Evolutionary conservation across 2,888 invertebrate species (phyloP), one percentile per base, ranked within the genome.

Genomic region (Mycalesis mineus): DNA sequence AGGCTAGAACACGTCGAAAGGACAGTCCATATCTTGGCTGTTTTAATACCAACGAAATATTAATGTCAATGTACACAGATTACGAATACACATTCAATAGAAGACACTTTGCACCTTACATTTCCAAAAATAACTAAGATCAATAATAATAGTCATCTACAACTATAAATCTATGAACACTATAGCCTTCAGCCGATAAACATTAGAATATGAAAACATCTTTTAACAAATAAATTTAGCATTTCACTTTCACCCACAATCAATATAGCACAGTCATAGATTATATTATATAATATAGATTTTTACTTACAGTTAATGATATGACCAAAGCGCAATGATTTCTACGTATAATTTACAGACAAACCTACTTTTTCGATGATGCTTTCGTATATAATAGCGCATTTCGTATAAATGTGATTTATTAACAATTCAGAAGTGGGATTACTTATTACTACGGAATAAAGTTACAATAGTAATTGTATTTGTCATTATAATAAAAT

Each of bases 261-360:
- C 28, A 44, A 29, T 17, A 42, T 44, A 44, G 44, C n/a, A 28
- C 44, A 44, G 29, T 45, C 9, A 40, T 40, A 66, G 66, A 60
- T 71, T 68, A 63, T 67, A 60, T 64, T 59, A 60, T 65, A 57
- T 73, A 68, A 66, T 70, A 65, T 67, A 66, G 64, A 64, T 55
- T 31, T 67, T 73, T 69, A 75, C 85, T 82, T 87, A 86, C 76
- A 62, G 64, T 75, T 87, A 88, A 84, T 88, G 88, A 88, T 88
- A 88, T 88, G 87, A 84, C 71, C 78, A 77, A 84, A 87, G 84
- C 84, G 84, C 84, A 78, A 84, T 73, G 61, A 70, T 77, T 72
- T 61, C 66, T 67, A 56, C 42, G 40, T 40, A 44, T 40, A 55
- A 33, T 22, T 49, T 28, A 48, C 17, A 22, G 7, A 11, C 15